phyloP scores from a whole-genome alignment of 2,888 invertebrate species.

The Pammene fasciana region DNA sequence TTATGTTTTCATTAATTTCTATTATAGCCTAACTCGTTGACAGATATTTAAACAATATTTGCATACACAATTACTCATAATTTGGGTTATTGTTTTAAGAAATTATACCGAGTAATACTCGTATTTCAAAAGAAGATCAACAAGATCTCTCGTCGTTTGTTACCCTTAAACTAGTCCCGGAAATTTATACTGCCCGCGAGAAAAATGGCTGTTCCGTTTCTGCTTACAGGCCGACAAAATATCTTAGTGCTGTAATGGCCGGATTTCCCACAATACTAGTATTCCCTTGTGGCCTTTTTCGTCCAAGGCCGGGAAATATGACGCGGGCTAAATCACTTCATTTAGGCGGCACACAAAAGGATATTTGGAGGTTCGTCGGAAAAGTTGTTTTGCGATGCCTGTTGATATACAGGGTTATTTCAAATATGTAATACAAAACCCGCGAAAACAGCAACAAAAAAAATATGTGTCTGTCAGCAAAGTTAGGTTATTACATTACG shows the following conservation, averaged over 20 bases:
- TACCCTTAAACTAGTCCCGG: slow-evolving; percentile 14
- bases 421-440: too few relatives aligned
- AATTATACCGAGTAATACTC: neutral
- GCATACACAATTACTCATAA: too few relatives aligned
- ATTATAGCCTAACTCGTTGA: too few relatives aligned
- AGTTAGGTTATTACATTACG: too few relatives aligned
- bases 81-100: too few relatives aligned
- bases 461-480: too few relatives aligned
- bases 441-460: too few relatives aligned
- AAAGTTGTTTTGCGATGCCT: slow-evolving; percentile 6
- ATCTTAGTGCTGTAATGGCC: slow-evolving; percentile 3
- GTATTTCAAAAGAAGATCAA: slow-evolving; percentile 10
- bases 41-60: too few relatives aligned
- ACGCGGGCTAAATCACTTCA: slow-evolving; percentile 30
- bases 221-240: slow-evolving; percentile 17
- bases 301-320: slow-evolving; percentile 22
- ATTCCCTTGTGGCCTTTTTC: slow-evolving; percentile 10
- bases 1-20: too few relatives aligned
- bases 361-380: neutral
- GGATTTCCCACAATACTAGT: neutral
- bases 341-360: slow-evolving; percentile 23
- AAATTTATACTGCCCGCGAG: slow-evolving; percentile 24
- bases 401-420: neutral
- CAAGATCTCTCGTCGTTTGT: neutral
- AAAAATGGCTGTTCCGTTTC: slow-evolving; percentile 32